phyloP scores from a whole-genome alignment of 2,888 invertebrate genomes.

The Ganaspis brasiliensis region DNA sequence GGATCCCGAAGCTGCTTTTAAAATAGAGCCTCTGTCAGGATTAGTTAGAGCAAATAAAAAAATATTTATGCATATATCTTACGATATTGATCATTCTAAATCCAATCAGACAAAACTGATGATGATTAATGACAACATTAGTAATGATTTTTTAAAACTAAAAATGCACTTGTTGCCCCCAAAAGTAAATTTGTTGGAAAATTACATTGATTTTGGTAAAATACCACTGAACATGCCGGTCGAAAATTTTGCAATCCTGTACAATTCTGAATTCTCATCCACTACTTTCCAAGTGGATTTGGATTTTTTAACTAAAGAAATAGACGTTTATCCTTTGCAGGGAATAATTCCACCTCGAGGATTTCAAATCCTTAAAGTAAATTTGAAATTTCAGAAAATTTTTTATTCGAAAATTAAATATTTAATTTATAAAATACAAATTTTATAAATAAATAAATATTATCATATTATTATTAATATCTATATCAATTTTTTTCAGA shows the following conservation, averaged over 20 bases:
- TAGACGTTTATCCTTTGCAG: constrained; percentile 57
- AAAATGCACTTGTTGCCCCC: constrained; percentile 54
- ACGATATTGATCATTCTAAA: constrained; percentile 66
- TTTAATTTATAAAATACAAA: too few species aligned
- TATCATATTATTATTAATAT: background rate
- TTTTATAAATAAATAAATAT: too few species aligned
- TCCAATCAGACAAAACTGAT: constrained; percentile 70
- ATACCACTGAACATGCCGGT: constrained; percentile 77
- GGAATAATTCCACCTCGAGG: constrained; percentile 67
- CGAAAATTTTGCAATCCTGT: constrained; percentile 59
- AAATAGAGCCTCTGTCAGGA: constrained; percentile 82
- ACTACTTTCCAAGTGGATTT: constrained; percentile 64
- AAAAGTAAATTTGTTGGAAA: constrained; percentile 64
- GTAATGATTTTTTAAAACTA: constrained; percentile 65
- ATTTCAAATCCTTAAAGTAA: constrained; percentile 61
- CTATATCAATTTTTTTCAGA: constrained; percentile 56
- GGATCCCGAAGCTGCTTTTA: constrained; percentile 81
- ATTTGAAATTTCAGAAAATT: background rate
- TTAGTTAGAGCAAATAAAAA: constrained; percentile 82
- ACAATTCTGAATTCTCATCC: constrained; percentile 64
- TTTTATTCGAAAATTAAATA: constrained; percentile 15
- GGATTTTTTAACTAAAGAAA: constrained; percentile 57
- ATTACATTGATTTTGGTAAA: constrained; percentile 69
- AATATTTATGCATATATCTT: constrained; percentile 80
- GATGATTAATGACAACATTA: constrained; percentile 75